Percentiles rank a stretch among this genome's conserved stretches.
These are phyloP conservation scores for Paramormyrops kingsleyae DNA, from an alignment of 2,113 vertebrate species.

Conservation along the genomic window DNA sequence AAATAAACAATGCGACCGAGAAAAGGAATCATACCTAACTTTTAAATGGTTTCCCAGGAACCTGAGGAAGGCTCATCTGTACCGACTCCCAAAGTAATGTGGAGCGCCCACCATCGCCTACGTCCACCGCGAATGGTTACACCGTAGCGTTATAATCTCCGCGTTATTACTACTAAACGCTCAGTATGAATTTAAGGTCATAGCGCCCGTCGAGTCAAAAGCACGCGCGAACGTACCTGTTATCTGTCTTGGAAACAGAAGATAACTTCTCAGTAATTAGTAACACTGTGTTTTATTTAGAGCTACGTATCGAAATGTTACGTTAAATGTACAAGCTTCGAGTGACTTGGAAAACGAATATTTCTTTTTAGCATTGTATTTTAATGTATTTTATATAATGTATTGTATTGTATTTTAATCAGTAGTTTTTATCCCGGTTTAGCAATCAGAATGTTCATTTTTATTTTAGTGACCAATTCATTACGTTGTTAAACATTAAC, in stretches of 20 bases:
- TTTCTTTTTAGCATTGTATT: not conserved
- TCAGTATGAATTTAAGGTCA: slow-evolving; percentile 18
- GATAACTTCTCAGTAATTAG: not conserved
- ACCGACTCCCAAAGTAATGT: not conserved
- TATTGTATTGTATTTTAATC: not conserved
- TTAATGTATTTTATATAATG: too few relatives aligned
- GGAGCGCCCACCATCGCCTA: not conserved
- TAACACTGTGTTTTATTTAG: not conserved
- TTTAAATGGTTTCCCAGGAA: not conserved
- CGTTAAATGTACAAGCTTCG: not conserved
- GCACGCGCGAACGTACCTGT: not conserved
- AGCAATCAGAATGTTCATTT: slow-evolving; percentile 35
- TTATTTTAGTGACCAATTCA: slow-evolving; percentile 40
- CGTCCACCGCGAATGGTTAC: not conserved
- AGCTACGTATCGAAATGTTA: not conserved
- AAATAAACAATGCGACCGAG: not conserved
- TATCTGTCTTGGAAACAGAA: not conserved
- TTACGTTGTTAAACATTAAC: slow-evolving; percentile 22
- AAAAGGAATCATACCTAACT: not conserved
- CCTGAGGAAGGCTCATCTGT: not conserved
- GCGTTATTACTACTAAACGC: not conserved
- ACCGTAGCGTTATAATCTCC: not conserved
- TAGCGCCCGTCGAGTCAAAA: slow-evolving; percentile 22
- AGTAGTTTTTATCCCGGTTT: not conserved
- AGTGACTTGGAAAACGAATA: not conserved